Base-by-base conservation (phyloP, 2,888 invertebrate species). In the Aspidiotus rigidus region DNA sequence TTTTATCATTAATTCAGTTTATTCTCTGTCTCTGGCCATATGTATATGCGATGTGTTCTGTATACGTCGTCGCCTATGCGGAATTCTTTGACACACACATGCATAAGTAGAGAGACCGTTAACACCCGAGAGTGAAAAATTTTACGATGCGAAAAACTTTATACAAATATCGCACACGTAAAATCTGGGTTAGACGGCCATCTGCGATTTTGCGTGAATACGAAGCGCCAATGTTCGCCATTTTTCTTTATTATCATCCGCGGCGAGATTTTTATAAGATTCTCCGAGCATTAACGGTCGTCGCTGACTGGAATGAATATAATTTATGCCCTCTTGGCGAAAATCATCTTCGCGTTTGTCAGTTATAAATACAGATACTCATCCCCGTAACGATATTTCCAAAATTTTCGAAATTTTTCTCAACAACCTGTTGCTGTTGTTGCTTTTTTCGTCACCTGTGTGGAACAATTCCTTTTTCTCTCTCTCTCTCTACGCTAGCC, bases 1-100 rank as follows among this genome's bases (percentile, higher is more conserved):
- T 67, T 67, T 67, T 67, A 67, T 67, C 67, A 67, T 67, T 67
- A 67, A 28, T 59, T 28, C 59, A 28, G 13, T 17, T 59, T 59
- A 28, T 8, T 56, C 16, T n/a, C n/a, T 17, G 56, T 59, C 28
- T 59, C 59, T 17, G 16, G 7, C 11, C 10, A n/a, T n/a, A n/a
- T 11, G 49, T 28, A 28, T 28, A 28, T 5, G 5, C 28, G 28
- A 28, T 28, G 28, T 28, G 28, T 28, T 28, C 28, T 28, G 28
- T 28, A 28, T 28, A 28, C 28, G 28, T 28, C 28, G 28, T 28
- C 28, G 28, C 28, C 28, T 28, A 28, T 28, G 28, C 28, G 28
- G 28, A 28, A 28, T 28, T 28, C 1, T 28, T 28, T 28, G 28
- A 28, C 28, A 28, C 28, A 28, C 28, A 28, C 28, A n/a, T 11